Evolutionary conservation across 2,888 invertebrate genomes (phyloP).

Genomic region (Hydraecia micacea): DNA sequence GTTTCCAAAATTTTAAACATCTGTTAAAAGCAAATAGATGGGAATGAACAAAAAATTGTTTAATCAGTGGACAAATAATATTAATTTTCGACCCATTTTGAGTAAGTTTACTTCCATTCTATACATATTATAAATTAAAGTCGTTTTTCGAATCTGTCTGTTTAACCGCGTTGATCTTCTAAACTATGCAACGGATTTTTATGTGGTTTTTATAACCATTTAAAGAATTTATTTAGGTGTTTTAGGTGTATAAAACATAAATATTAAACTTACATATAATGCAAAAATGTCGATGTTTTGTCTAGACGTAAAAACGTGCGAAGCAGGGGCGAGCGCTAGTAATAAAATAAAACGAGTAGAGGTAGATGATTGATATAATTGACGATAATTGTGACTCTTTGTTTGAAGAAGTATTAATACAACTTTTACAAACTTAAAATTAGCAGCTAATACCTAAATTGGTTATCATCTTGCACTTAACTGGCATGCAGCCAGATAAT

Average conservation of each 20-base stretch:
- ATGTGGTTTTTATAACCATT: background rate
- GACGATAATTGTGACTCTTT: constrained; percentile 20
- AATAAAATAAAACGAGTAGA: background rate
- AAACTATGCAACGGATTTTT: background rate
- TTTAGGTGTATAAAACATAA: background rate
- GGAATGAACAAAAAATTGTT: background rate
- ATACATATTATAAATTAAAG: background rate
- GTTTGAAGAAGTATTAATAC: constrained; percentile 26
- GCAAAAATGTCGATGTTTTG: background rate
- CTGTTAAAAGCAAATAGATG: background rate
- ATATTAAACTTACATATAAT: background rate
- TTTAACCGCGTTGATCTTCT: background rate
- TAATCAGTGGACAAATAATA: background rate
- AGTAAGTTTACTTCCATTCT: background rate
- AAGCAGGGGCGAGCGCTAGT: background rate
- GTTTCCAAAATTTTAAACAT: background rate
- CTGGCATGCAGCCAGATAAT: constrained; percentile 38
- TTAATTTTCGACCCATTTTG: background rate
- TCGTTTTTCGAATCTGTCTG: background rate
- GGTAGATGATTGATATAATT: background rate
- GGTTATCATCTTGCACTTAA: constrained; percentile 19
- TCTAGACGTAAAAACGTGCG: background rate
- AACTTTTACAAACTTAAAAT: constrained; percentile 21
- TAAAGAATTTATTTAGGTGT: too few species aligned
- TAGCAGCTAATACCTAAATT: constrained; percentile 22